phyloP scores from a whole-genome alignment of 2,888 invertebrate species.

The Tipula helvola region DNA sequence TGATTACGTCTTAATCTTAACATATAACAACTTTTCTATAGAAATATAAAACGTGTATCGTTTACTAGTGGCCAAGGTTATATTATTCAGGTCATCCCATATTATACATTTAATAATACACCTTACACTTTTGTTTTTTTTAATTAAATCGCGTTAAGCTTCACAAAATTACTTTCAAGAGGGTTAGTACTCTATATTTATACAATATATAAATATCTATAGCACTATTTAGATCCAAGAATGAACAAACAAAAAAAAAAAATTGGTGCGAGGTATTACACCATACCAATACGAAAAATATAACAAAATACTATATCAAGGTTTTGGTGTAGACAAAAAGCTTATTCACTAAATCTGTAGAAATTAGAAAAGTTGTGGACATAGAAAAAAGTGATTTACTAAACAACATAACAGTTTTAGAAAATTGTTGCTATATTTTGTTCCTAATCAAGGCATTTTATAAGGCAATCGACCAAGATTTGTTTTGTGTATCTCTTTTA shows the following conservation, averaged over 20 bases:
- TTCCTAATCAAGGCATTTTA: neutral
- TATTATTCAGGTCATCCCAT: neutral
- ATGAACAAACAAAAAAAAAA: neutral
- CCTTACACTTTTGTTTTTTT: neutral
- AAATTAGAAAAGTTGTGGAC: neutral
- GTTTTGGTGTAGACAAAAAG: neutral
- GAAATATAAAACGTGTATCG: too few species aligned
- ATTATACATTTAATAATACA: neutral
- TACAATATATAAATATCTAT: neutral
- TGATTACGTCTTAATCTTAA: too few species aligned
- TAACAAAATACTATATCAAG: neutral
- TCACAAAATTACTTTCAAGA: neutral
- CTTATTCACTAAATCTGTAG: neutral
- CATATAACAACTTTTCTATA: too few species aligned
- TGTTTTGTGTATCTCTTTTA: too few species aligned
- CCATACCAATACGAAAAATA: neutral
- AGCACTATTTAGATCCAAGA: neutral
- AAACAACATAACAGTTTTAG: neutral
- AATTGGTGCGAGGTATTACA: neutral
- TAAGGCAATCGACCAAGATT: too few species aligned
- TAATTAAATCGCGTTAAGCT: constrained; percentile 4
- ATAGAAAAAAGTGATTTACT: neutral
- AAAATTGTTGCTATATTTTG: neutral
- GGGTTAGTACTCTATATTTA: neutral
- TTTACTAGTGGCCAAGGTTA: too few species aligned